Percentiles rank a stretch among this genome's conserved stretches.
phyloP scores from a whole-genome alignment of 2,888 invertebrate species.

The Eueremaeus valkanovi region DNA sequence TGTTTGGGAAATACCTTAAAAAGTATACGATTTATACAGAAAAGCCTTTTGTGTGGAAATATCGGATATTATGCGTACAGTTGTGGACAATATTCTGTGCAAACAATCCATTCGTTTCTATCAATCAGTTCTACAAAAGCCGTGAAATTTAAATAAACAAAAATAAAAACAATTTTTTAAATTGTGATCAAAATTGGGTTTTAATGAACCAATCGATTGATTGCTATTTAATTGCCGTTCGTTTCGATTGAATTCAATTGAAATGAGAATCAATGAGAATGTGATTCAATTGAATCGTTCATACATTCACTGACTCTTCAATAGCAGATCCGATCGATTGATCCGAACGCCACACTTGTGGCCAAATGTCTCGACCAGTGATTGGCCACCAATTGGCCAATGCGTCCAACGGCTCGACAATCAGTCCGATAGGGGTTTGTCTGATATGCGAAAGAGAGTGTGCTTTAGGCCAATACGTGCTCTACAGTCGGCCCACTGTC shows the following conservation, averaged over 20 bases:
- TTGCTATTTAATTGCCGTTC: too few relatives aligned
- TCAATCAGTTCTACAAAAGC: not conserved
- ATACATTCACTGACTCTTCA: too few relatives aligned
- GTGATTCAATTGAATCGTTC: not conserved
- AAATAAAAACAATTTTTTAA: not conserved
- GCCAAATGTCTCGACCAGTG: not conserved
- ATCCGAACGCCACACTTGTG: not conserved
- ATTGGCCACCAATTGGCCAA: not conserved
- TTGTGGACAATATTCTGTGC: not conserved
- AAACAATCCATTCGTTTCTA: not conserved
- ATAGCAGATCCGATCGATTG: not conserved
- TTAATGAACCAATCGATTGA: not conserved
- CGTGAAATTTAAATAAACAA: too few relatives aligned
- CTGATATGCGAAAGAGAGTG: not conserved
- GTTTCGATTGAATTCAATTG: not conserved
- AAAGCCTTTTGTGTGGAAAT: not conserved
- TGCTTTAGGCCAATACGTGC: not conserved
- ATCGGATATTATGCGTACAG: not conserved
- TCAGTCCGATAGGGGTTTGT: not conserved
- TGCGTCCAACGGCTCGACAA: not conserved
- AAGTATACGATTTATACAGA: not conserved
- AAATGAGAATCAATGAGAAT: not conserved
- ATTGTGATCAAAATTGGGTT: not conserved
- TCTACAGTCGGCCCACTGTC: constrained; percentile 35
- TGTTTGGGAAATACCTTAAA: too few relatives aligned